Percentiles rank a stretch among this genome's conserved stretches.
Evolutionary conservation across 1,140 invertebrate species (phyloP).

Genomic region (Wasmannia auropunctata): DNA sequence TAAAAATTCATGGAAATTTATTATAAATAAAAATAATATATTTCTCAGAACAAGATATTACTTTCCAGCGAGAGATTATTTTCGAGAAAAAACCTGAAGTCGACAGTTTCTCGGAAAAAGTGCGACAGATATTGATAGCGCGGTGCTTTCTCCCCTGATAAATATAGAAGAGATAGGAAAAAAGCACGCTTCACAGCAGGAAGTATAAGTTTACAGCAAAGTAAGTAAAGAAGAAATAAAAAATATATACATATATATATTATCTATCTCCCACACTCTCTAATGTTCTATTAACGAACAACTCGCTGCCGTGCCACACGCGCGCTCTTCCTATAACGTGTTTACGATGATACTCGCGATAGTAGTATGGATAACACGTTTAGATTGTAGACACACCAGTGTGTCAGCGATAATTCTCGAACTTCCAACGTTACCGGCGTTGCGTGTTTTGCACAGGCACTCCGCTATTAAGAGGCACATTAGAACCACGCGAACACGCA

Average conservation of each 20-base stretch:
- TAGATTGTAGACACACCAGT: not conserved
- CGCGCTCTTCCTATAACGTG: constrained; percentile 29
- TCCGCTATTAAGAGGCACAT: constrained; percentile 44
- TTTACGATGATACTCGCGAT: not conserved
- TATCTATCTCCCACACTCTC: not conserved
- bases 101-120: not conserved
- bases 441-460: constrained; percentile 50
- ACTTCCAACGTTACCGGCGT: constrained; percentile 49
- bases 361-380: constrained; percentile 15
- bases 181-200: not conserved
- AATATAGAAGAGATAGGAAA: not conserved
- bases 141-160: not conserved
- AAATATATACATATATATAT: not conserved
- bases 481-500: constrained; percentile 60
- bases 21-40: not conserved
- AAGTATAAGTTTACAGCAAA: not conserved
- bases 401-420: constrained; percentile 27
- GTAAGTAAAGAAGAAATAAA: not conserved
- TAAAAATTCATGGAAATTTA: not conserved
- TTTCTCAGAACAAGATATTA: not conserved
- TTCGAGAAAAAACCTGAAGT: not conserved
- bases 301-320: not conserved
- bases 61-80: not conserved
- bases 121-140: not conserved
- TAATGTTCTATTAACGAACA: not conserved